phyloP scores from a whole-genome alignment of 2,888 invertebrate genomes.

The Allacma fusca region DNA sequence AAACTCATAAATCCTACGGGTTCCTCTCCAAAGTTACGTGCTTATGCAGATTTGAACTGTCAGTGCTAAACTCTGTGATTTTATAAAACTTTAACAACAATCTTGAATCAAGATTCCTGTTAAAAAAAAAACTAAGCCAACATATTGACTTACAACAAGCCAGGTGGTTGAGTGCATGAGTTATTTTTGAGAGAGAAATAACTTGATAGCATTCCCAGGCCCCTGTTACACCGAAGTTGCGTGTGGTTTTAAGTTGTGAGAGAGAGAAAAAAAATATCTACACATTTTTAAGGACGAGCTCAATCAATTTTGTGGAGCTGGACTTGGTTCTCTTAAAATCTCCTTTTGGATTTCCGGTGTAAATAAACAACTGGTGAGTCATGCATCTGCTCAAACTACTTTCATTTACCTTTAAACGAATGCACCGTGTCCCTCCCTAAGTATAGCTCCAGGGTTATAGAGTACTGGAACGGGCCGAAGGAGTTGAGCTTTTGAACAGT shows the following conservation, averaged over 20 bases:
- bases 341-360: background rate
- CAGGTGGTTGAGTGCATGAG: constrained; percentile 1
- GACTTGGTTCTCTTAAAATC: background rate
- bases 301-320: background rate
- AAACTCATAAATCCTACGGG: no score
- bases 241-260: background rate
- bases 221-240: background rate
- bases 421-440: background rate
- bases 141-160: background rate
- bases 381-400: background rate
- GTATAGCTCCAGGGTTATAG: background rate
- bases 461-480: background rate
- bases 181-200: background rate
- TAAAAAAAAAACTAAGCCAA: background rate
- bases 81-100: background rate
- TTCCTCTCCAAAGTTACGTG: no score
- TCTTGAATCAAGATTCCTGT: background rate
- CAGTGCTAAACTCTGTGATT: constrained; percentile 2
- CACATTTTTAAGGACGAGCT: no score
- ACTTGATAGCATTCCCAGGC: background rate
- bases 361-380: constrained; percentile 7
- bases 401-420: background rate
- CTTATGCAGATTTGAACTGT: no score
- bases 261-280: background rate
- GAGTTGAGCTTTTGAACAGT: no score